Percentiles rank a stretch among this genome's conserved stretches.
Conservation (phyloP, 92 coral and sea anemone species). For the Anthopleura xanthogrammica region DNA sequence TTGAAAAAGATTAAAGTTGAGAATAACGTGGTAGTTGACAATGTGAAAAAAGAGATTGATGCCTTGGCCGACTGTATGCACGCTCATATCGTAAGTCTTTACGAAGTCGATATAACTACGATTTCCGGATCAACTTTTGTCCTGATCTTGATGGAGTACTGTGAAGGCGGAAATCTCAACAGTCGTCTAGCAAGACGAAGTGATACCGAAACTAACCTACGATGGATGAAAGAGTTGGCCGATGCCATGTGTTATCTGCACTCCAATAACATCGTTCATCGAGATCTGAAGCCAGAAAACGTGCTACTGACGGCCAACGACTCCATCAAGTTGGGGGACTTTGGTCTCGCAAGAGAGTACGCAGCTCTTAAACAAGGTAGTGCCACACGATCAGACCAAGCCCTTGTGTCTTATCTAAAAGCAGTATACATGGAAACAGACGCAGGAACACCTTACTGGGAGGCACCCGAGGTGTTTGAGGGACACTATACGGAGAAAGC, state of each 20-base stretch:
- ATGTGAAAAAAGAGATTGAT: slow-evolving; percentile 37
- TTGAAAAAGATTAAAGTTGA: slow-evolving; percentile 57
- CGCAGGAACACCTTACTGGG: slow-evolving; percentile 39
- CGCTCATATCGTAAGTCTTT: slow-evolving; percentile 34
- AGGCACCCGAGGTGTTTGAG: slow-evolving; percentile 67
- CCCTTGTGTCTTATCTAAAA: neutral
- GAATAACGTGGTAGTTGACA: slow-evolving; percentile 20
- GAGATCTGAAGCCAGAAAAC: slow-evolving; percentile 79
- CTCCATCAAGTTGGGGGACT: slow-evolving; percentile 67
- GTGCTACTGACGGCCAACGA: slow-evolving; percentile 35
- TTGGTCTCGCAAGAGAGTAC: slow-evolving; percentile 64
- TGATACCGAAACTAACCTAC: slow-evolving; percentile 28
- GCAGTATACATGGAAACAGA: slow-evolving; percentile 32
- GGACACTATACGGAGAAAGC: slow-evolving; percentile 59
- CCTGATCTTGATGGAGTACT: slow-evolving; percentile 64
- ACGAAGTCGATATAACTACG: neutral
- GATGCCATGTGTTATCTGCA: slow-evolving; percentile 54
- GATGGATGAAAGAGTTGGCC: slow-evolving; percentile 73
- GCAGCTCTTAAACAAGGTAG: slow-evolving; percentile 30
- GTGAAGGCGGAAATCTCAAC: slow-evolving; percentile 65
- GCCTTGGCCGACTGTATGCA: slow-evolving; percentile 44
- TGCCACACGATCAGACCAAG: neutral
- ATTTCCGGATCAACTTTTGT: slow-evolving; percentile 15
- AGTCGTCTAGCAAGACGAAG: slow-evolving; percentile 59
- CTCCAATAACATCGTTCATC: slow-evolving; percentile 54